Conservation (phyloP, 2,797 vertebrate genomes). For the Lates japonicus region DNA sequence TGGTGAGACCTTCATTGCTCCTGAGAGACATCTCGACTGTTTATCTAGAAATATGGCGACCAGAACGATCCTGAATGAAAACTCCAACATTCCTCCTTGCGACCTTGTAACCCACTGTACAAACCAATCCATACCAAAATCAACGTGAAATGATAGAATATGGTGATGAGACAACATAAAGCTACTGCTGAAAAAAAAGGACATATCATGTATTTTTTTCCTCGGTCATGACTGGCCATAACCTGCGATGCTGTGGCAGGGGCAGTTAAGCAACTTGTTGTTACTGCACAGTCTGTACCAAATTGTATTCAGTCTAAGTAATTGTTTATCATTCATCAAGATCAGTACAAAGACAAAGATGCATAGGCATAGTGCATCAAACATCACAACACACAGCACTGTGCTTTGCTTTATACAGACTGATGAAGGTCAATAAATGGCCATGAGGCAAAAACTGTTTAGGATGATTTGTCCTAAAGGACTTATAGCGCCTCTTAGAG, state of each 20-base stretch:
- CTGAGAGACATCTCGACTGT: neutral
- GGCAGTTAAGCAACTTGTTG: neutral
- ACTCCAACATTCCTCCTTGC: neutral
- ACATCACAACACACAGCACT: conserved; percentile 12
- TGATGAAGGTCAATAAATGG: conserved; percentile 1
- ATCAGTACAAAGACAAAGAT: too few relatives aligned
- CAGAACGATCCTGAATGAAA: too few relatives aligned
- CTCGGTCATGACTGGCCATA: neutral
- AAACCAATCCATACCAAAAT: neutral
- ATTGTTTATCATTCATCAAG: too few relatives aligned
- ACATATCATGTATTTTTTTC: neutral
- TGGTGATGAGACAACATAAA: neutral
- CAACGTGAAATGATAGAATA: neutral
- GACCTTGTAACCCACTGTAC: neutral
- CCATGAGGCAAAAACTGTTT: too few relatives aligned
- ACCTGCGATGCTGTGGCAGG: neutral
- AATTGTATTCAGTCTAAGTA: too few relatives aligned
- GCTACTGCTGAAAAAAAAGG: too few relatives aligned
- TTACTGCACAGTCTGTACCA: too few relatives aligned
- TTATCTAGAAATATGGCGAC: neutral
- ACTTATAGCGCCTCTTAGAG: too few relatives aligned
- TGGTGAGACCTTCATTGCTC: neutral
- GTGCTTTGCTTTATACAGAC: too few relatives aligned
- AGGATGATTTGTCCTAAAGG: too few relatives aligned
- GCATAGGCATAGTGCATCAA: neutral